A percentile compares a stretch with the other conserved stretches of the same genome.
These are phyloP conservation scores for Notocelia uddmanniana DNA, from an alignment of 2,888 invertebrate genomes.

Conservation along the genomic window DNA sequence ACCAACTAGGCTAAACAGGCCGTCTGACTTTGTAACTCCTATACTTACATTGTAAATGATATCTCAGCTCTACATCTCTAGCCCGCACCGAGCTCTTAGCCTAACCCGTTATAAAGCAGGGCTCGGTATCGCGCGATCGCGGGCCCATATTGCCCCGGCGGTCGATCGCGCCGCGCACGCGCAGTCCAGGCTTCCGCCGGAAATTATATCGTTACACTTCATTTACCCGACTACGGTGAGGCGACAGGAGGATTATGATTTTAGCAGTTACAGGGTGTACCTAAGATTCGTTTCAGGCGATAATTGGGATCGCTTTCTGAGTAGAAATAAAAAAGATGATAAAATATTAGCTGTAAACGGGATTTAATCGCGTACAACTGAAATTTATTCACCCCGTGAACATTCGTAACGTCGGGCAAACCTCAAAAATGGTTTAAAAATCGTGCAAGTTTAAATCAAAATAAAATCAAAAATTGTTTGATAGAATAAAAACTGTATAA, in stretches of 20 bases:
- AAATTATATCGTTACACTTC: not conserved
- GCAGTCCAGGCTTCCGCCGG: not conserved
- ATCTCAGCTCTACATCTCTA: not conserved
- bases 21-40: no score
- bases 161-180: conserved; percentile 7
- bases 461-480: no score
- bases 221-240: not conserved
- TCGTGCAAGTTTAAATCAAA: no score
- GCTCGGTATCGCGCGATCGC: not conserved
- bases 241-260: not conserved
- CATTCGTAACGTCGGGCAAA: no score
- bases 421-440: no score
- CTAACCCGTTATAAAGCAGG: not conserved
- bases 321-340: not conserved
- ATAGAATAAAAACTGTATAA: no score
- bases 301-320: no score
- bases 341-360: no score
- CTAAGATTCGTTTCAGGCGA: no score
- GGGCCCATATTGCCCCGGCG: conserved; percentile 6
- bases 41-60: not conserved
- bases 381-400: no score
- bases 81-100: not conserved
- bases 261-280: not conserved
- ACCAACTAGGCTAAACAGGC: no score
- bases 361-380: no score